These are phyloP conservation scores for Erebia epiphron DNA, from an alignment of 2,888 invertebrate genomes.

Conservation along the genomic window DNA sequence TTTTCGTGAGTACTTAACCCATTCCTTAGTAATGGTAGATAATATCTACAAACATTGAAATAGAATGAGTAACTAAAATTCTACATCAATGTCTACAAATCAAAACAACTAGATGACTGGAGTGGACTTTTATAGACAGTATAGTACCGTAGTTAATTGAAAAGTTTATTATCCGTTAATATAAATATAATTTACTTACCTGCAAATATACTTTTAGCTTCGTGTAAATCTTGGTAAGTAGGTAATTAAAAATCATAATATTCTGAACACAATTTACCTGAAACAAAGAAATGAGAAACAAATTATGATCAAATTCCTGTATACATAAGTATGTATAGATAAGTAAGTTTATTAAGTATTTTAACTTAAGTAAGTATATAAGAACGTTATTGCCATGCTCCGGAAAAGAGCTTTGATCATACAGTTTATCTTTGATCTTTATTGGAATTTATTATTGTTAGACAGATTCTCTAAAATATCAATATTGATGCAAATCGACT, in stretches of 20 bases:
- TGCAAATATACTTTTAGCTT: neutral
- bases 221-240: neutral
- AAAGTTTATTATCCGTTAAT: too few relatives aligned
- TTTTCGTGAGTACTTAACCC: too few relatives aligned
- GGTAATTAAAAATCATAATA: neutral
- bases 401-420: neutral
- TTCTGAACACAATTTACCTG: constrained; percentile 2
- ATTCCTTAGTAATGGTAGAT: too few relatives aligned
- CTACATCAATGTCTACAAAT: too few relatives aligned
- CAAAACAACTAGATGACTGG: too few relatives aligned
- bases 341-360: neutral
- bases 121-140: too few relatives aligned
- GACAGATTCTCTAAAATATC: neutral
- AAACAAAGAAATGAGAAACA: neutral
- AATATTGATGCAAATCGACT: too few relatives aligned
- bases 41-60: too few relatives aligned
- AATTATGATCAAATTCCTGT: neutral
- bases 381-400: neutral
- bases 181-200: neutral
- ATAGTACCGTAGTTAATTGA: too few relatives aligned
- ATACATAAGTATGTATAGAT: too few relatives aligned
- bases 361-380: too few relatives aligned
- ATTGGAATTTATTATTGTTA: neutral
- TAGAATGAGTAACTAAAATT: too few relatives aligned
- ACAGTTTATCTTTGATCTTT: neutral